A percentile compares a stretch with the other conserved stretches of the same genome.
Evolutionary conservation across 1,140 invertebrate genomes (phyloP).

Genomic region (Brachionus calyciflorus): DNA sequence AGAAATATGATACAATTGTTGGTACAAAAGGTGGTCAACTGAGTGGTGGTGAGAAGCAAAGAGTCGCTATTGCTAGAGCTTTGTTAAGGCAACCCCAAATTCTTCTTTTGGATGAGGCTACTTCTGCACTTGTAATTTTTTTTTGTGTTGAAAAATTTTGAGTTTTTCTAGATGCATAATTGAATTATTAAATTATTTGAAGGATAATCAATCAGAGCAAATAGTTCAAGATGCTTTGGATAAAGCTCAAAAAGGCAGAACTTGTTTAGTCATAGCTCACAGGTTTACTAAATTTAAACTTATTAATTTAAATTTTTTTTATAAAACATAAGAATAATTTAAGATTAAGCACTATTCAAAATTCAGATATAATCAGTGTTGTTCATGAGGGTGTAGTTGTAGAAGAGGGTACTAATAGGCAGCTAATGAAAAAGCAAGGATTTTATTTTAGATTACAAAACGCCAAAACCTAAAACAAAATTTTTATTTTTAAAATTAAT

Average conservation of each 20-base stretch:
- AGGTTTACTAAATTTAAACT: neutral
- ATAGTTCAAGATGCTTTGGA: conserved; percentile 63
- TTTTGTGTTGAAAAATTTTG: no score
- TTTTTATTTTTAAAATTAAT: neutral
- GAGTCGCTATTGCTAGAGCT: conserved; percentile 50
- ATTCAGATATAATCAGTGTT: conserved; percentile 36
- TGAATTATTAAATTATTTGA: neutral
- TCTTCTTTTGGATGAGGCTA: conserved; percentile 80
- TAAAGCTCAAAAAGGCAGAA: conserved; percentile 57
- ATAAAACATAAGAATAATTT: neutral
- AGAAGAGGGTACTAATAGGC: conserved; percentile 5
- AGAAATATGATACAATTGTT: conserved; percentile 55
- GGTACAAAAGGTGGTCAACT: conserved; percentile 58
- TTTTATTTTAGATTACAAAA: conserved; percentile 31
- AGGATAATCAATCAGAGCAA: conserved; percentile 75
- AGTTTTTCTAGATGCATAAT: neutral
- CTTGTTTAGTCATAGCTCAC: conserved; percentile 63
- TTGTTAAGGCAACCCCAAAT: conserved; percentile 71
- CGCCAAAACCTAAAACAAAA: neutral
- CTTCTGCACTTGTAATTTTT: conserved; percentile 70
- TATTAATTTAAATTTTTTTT: neutral
- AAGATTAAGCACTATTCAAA: conserved; percentile 39
- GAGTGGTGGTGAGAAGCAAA: conserved; percentile 60
- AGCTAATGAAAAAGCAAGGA: conserved; percentile 3
- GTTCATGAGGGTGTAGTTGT: conserved; percentile 13